These are phyloP conservation scores for Crax fasciolata DNA, from an alignment of 2,797 vertebrate genomes.

Conservation along the genomic window DNA sequence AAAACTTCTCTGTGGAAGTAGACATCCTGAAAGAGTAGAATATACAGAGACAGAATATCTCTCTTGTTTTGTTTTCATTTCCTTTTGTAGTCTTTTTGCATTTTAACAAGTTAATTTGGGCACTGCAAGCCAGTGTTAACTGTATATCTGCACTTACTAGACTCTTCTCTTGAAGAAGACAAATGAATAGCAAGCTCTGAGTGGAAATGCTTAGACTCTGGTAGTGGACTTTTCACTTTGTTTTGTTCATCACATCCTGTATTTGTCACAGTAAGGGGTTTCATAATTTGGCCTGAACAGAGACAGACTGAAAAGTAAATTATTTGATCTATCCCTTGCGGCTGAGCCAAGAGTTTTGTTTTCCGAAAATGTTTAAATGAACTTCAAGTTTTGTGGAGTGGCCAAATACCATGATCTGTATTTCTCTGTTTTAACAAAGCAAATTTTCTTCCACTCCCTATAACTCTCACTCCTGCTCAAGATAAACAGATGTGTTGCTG, in stretches of 20 bases:
- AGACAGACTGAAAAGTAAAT: slow-evolving; percentile 38
- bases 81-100: slow-evolving; percentile 7
- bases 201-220: neutral
- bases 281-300: neutral
- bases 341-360: slow-evolving; percentile 21
- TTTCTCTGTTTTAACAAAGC: slow-evolving; percentile 35
- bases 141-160: neutral
- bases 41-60: neutral
- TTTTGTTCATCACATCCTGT: neutral
- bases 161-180: neutral
- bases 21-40: slow-evolving; percentile 24
- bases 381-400: slow-evolving; percentile 18
- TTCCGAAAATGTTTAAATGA: slow-evolving; percentile 23
- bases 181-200: neutral
- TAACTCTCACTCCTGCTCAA: neutral
- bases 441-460: neutral
- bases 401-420: neutral
- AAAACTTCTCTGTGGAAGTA: neutral
- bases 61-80: slow-evolving; percentile 51
- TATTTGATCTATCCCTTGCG: slow-evolving; percentile 40
- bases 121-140: neutral
- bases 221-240: neutral
- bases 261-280: neutral
- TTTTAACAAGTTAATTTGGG: slow-evolving; percentile 35
- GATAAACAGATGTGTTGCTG: slow-evolving; percentile 8